phyloP scores from a whole-genome alignment of 2,113 vertebrate genomes.

The Heterochromis multidens region DNA sequence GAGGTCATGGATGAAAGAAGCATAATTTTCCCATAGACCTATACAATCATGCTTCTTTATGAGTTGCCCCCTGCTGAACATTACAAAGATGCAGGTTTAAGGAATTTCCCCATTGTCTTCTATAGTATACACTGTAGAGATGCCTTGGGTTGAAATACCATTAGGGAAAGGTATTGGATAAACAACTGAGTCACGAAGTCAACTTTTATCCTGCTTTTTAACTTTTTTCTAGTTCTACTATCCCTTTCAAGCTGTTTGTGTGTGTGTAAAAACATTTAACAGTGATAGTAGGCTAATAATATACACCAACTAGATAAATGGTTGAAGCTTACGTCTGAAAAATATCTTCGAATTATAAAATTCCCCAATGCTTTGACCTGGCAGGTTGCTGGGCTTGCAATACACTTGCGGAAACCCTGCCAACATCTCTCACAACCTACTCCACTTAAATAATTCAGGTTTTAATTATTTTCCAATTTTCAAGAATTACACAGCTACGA shows the following conservation, averaged over 20 bases:
- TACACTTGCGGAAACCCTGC: neutral
- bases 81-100: neutral
- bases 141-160: neutral
- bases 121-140: neutral
- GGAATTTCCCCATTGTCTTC: neutral
- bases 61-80: neutral
- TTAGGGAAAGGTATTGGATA: neutral
- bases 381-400: neutral
- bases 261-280: neutral
- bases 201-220: neutral
- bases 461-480: neutral
- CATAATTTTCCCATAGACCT: neutral
- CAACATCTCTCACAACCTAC: neutral
- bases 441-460: neutral
- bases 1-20: neutral
- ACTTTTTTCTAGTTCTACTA: neutral
- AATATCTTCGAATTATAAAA: neutral
- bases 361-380: neutral
- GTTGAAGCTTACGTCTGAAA: neutral
- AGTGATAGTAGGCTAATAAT: neutral
- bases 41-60: neutral
- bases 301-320: neutral
- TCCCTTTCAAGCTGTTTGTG: too few relatives aligned
- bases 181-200: neutral
- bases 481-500: neutral